phyloP scores from a whole-genome alignment of 2,113 vertebrate species.

The Xenopus laevis region DNA sequence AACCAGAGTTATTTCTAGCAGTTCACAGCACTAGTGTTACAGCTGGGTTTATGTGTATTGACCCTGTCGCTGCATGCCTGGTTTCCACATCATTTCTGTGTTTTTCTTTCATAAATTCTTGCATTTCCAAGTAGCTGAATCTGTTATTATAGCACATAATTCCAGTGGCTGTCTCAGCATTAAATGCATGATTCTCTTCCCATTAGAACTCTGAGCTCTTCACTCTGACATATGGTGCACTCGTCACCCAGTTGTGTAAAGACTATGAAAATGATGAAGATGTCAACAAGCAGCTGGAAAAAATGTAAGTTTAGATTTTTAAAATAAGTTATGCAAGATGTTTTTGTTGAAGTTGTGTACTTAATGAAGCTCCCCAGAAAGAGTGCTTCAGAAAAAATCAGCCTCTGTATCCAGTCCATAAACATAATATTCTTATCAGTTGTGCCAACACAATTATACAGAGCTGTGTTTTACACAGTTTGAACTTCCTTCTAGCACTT shows the following conservation, averaged over 20 bases:
- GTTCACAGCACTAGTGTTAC: no score
- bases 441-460: no score
- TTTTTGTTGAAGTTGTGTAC: no score
- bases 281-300: conserved; percentile 97
- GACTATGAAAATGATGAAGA: conserved; percentile 98
- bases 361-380: no score
- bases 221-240: conserved; percentile 90
- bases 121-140: not conserved
- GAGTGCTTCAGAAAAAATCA: no score
- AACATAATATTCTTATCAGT: no score
- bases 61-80: not conserved
- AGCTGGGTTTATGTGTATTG: no score
- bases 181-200: conserved; percentile 30
- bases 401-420: no score
- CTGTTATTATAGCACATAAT: not conserved
- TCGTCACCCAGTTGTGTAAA: conserved; percentile 97
- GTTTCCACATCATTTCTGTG: conserved; percentile 1
- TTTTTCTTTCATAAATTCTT: not conserved
- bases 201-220: conserved; percentile 93
- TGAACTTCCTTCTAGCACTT: no score
- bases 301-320: conserved; percentile 76
- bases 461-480: no score
- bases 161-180: not conserved
- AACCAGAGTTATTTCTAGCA: no score
- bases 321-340: not conserved